These are phyloP conservation scores for Antedon mediterranea DNA, from an alignment of 53 echinoderm and acorn worm genomes.

Conservation along the genomic window DNA sequence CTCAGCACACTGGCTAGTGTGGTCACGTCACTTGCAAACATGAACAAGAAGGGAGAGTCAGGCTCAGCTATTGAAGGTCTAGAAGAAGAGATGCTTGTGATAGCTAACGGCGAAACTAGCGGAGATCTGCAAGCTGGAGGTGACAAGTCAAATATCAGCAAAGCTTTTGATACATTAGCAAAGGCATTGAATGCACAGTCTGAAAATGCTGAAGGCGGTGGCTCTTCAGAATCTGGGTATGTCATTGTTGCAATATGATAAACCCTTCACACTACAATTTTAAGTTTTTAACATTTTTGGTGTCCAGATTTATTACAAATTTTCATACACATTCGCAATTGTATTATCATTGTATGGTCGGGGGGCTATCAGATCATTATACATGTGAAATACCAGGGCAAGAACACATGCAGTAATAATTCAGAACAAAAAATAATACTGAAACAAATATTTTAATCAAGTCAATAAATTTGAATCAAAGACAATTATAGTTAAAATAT, in stretches of 20 bases:
- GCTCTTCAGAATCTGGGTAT: slow-evolving; percentile 36
- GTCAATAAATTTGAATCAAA: no score
- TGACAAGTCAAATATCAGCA: slow-evolving; percentile 49
- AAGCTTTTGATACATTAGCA: slow-evolving; percentile 94
- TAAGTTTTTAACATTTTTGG: no score
- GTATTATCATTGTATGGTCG: no score
- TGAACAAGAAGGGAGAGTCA: slow-evolving; percentile 57
- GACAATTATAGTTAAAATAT: no score
- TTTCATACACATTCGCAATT: not conserved
- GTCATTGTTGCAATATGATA: no score
- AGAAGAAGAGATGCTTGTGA: slow-evolving; percentile 28
- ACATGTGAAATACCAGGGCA: no score
- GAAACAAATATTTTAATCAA: no score
- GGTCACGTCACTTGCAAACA: slow-evolving; percentile 90
- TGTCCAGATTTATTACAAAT: no score
- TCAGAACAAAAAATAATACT: no score
- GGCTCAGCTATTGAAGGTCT: slow-evolving; percentile 29
- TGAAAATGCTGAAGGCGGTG: slow-evolving; percentile 31
- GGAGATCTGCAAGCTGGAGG: slow-evolving; percentile 26
- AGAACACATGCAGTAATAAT: no score
- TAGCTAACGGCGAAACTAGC: slow-evolving; percentile 68
- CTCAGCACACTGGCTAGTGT: slow-evolving; percentile 95
- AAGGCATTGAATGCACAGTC: slow-evolving; percentile 79
- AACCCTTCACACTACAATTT: no score
- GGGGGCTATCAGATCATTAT: no score